Percentiles rank a stretch among this genome's conserved stretches.
Conservation (phyloP, 2,113 vertebrate genomes). For the Osmerus eperlanus region DNA sequence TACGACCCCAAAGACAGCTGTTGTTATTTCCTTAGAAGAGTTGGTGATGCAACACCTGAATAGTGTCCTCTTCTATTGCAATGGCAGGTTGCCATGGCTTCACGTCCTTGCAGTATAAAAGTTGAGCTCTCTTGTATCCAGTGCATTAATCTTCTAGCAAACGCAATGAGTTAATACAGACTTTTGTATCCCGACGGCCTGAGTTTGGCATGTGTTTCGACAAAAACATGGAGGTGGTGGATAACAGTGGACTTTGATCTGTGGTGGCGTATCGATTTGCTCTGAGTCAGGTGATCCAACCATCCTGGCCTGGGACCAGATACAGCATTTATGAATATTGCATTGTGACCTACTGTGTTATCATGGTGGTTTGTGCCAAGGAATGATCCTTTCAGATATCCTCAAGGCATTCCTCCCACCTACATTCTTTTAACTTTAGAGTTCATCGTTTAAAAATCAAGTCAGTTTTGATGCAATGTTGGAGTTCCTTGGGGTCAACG, state of each 20-base stretch:
- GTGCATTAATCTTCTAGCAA: too few relatives aligned
- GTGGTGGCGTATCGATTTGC: constrained; percentile 24
- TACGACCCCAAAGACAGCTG: too few relatives aligned
- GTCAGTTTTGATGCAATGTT: constrained; percentile 67
- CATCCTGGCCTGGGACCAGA: constrained; percentile 25
- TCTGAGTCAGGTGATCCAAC: constrained; percentile 25
- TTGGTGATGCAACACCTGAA: constrained; percentile 28
- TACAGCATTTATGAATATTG: constrained; percentile 47
- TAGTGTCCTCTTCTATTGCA: not conserved
- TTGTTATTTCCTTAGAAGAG: not conserved
- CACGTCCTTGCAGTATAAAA: not conserved
- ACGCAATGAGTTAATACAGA: too few relatives aligned
- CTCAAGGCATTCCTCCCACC: constrained; percentile 57
- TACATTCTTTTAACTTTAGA: constrained; percentile 45
- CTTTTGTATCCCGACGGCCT: not conserved
- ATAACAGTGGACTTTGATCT: constrained; percentile 36
- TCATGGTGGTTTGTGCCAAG: constrained; percentile 33
- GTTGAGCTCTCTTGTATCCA: too few relatives aligned
- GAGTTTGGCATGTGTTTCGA: constrained; percentile 12
- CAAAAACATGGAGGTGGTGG: constrained; percentile 19
- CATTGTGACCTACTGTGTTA: constrained; percentile 32
- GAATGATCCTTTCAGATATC: constrained; percentile 35
- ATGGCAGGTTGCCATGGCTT: not conserved
- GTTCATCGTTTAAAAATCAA: constrained; percentile 53
- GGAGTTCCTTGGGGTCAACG: constrained; percentile 53